These are phyloP conservation scores for Chondrilla cf. caribensis DNA, from an alignment of 37 sponge, comb jelly and placozoan species.

Conservation along the genomic window DNA sequence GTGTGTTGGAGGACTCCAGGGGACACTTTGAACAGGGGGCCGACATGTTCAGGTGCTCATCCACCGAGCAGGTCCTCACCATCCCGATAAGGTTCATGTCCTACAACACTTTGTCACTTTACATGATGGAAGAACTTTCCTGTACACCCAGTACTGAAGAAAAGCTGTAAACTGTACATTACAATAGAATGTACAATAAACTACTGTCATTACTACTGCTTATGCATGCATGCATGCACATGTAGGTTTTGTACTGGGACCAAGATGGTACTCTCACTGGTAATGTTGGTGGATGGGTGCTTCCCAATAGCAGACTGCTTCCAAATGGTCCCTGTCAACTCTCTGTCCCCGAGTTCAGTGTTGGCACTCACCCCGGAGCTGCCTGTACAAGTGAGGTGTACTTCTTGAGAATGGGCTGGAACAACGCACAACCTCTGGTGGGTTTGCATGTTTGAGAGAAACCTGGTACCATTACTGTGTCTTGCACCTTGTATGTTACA, in stretches of 20 bases:
- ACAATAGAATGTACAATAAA: too few species aligned
- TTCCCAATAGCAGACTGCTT: conserved; percentile 47
- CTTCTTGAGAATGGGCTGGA: conserved; percentile 78
- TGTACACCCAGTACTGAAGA: too few species aligned
- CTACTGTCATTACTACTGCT: too few species aligned
- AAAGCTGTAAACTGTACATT: too few species aligned
- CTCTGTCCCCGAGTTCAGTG: conserved; percentile 58
- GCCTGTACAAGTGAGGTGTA: conserved; percentile 61
- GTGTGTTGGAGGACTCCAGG: not conserved
- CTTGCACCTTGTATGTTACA: not conserved
- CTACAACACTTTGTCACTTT: not conserved
- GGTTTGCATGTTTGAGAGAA: not conserved
- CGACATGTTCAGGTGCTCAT: conserved; percentile 81
- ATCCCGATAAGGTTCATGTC: conserved; percentile 62
- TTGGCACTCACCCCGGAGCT: conserved; percentile 31
- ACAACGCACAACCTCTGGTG: conserved; percentile 62
- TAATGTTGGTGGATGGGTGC: conserved; percentile 46
- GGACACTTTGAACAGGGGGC: conserved; percentile 45
- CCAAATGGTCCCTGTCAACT: conserved; percentile 53
- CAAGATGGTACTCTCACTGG: conserved; percentile 37
- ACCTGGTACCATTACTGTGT: not conserved
- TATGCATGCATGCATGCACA: too few species aligned
- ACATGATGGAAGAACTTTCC: too few species aligned
- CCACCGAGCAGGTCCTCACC: conserved; percentile 64
- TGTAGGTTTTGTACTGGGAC: conserved; percentile 17